Base-by-base conservation (phyloP, 2,797 vertebrate genomes). In the Scolopax bukidnonensis region DNA sequence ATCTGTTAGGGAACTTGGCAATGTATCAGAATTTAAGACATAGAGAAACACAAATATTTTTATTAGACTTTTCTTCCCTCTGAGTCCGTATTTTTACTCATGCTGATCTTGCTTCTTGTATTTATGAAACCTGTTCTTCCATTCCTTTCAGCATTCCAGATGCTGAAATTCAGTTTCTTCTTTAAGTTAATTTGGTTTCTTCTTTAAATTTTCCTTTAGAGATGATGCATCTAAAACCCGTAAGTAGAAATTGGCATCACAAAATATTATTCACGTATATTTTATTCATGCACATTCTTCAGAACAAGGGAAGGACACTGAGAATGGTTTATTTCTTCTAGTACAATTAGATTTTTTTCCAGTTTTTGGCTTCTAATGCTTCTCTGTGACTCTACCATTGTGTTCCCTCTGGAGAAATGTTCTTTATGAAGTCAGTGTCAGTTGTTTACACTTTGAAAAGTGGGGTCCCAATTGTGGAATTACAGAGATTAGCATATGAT, bases 381-480 rank as follows among this genome's bases (percentile, higher is more conserved):
- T 85, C 53, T 50, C 36, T 86, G 10, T 64, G 47, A 74, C 74
- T 90, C 40, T 86, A 18, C 15, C 38, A 16, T 79, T 79, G 13
- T 30, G 24, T 87, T 93, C 75, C 48, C 56, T 59, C 45, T 63
- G 88, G 86, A 85, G 93, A 80, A 96, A 71, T 74, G 24, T 91
- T 93, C 80, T 67, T 83, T 74, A 56, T 57, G 65, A 92, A 94
- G 63, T 56, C 32, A 23, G 7, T 73, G 74, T 87, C 60, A n/a
- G 25, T 74, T 91, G 75, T 93, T 96, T 94, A 64, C 38, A 28
- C 56, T 93, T 95, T 71, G 67, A 93, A 86, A 94, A 77, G 36
- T 73, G 15, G 13, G 17, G 21, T 95, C 88, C 86, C 83, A 84
- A 70, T 84, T 74, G 80, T 84, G 57, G 71, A 89, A 90, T 95